Conservation (phyloP, 2,888 invertebrate species). For the Lithophane ornitopus region DNA sequence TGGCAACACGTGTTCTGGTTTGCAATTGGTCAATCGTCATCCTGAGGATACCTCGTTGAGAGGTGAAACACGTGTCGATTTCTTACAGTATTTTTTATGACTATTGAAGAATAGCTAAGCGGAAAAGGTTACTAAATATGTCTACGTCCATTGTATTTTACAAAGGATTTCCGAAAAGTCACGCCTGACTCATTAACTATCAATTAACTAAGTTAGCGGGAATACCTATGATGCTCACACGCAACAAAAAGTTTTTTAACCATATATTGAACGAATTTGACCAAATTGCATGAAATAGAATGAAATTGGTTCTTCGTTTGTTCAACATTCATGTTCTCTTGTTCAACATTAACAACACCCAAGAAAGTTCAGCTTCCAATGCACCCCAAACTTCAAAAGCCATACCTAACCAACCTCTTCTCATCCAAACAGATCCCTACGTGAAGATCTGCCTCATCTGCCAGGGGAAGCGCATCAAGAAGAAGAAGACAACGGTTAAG, state of each 20-base stretch:
- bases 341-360: not conserved
- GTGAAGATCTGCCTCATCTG: constrained; percentile 97
- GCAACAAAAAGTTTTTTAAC: not conserved
- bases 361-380: not conserved
- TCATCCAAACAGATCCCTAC: constrained; percentile 94
- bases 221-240: not conserved
- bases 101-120: too few relatives aligned
- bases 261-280: not conserved
- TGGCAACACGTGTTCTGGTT: too few relatives aligned
- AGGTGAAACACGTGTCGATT: too few relatives aligned
- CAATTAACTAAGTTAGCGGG: too few relatives aligned
- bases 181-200: too few relatives aligned
- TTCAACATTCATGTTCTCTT: not conserved
- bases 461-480: constrained; percentile 97
- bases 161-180: too few relatives aligned
- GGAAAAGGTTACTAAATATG: too few relatives aligned
- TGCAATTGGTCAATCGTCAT: too few relatives aligned
- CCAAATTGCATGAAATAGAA: not conserved
- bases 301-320: not conserved
- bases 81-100: too few relatives aligned
- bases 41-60: too few relatives aligned
- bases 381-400: not conserved
- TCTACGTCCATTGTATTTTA: too few relatives aligned
- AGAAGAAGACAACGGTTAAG: constrained; percentile 97
- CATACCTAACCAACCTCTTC: not conserved